Evolutionary conservation across 2,113 vertebrate genomes (phyloP).

Genomic region (Suricata suricatta): DNA sequence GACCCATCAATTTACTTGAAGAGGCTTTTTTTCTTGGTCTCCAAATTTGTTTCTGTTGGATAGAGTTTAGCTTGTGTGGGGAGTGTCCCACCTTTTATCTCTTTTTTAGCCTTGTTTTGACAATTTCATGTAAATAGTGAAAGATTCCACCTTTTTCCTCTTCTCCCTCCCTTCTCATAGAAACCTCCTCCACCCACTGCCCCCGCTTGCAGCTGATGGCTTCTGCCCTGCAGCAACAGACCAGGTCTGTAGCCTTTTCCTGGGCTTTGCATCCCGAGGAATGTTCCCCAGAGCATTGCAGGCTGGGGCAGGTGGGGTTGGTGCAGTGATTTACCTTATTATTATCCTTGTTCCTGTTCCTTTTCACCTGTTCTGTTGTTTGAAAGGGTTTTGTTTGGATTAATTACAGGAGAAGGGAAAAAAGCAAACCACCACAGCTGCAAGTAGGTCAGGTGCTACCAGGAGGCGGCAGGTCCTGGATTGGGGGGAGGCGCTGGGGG

Average conservation of each 20-base stretch:
- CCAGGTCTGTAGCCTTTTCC: background rate
- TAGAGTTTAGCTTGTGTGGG: background rate
- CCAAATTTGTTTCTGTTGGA: background rate
- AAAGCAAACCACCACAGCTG: background rate
- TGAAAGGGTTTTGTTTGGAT: background rate
- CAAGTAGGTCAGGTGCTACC: background rate
- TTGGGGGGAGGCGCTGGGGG: rapidly evolving
- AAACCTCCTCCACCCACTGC: background rate
- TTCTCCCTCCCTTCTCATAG: background rate
- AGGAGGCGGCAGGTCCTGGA: background rate
- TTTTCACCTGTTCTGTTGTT: background rate
- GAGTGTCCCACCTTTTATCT: background rate
- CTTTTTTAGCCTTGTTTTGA: slow-evolving; percentile 11
- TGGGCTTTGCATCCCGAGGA: background rate
- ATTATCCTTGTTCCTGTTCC: background rate
- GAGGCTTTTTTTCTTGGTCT: background rate
- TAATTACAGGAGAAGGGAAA: background rate
- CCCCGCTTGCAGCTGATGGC: background rate
- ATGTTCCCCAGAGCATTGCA: rapidly evolving
- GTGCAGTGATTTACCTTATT: background rate
- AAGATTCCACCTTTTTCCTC: background rate
- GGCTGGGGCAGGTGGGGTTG: too few species aligned
- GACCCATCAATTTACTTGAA: background rate
- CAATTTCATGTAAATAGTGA: background rate
- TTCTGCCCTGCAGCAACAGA: background rate